These are phyloP conservation scores for Auanema freiburgensis DNA, from an alignment of 2,888 invertebrate genomes.

Conservation along the genomic window DNA sequence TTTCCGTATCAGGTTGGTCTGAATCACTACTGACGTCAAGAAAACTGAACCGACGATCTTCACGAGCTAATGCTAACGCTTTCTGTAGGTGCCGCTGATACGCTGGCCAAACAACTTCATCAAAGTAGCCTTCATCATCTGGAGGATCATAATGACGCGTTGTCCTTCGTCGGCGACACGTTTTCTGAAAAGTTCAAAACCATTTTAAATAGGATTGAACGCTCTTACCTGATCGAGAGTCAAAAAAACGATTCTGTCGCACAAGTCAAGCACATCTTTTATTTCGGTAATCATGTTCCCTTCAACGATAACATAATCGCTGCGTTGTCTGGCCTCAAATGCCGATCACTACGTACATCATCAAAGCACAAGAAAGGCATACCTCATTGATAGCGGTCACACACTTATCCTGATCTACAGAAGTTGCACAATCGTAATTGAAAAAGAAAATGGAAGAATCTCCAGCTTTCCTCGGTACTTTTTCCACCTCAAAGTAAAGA, in stretches of 20 bases:
- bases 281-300: constrained; percentile 62
- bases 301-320: constrained; percentile 52
- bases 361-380: neutral
- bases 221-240: constrained; percentile 49
- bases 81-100: constrained; percentile 68
- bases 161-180: constrained; percentile 48
- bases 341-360: no score
- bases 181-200: constrained; percentile 47
- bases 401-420: constrained; percentile 13
- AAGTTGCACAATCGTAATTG: constrained; percentile 36
- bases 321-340: constrained; percentile 16
- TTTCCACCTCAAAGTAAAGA: constrained; percentile 23
- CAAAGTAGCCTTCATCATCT: constrained; percentile 82
- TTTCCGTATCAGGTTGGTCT: constrained; percentile 19
- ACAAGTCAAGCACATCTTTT: constrained; percentile 31
- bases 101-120: constrained; percentile 76
- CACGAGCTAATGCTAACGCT: constrained; percentile 33
- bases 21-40: constrained; percentile 38
- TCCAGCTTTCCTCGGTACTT: constrained; percentile 13
- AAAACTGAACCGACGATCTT: constrained; percentile 34
- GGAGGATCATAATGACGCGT: constrained; percentile 77
- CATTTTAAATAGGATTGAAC: no score
- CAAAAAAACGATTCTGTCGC: constrained; percentile 52
- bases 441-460: constrained; percentile 32
- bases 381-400: neutral